Base-by-base conservation (phyloP, 2,888 invertebrate genomes). In the Tenodera sinensis region DNA sequence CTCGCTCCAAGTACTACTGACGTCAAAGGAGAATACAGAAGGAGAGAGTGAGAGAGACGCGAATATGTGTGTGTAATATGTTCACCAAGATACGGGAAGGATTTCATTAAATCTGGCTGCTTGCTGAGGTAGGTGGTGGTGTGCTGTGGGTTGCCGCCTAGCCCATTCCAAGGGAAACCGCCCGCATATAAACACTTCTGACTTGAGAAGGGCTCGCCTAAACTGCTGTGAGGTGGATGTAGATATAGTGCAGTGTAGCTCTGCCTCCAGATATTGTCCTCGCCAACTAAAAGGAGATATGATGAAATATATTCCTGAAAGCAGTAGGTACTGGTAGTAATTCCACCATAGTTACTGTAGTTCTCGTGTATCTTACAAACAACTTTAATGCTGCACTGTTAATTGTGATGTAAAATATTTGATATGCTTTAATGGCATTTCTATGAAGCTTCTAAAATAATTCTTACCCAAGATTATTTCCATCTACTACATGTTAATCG, bases 131-230 rank as follows among this genome's bases (percentile, higher is more conserved):
- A 71, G 54, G 54, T 71, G 54, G 54, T 71, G 85, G 85, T 85
- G 85, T 85, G 85, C 85, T 85, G 85, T n/a, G 85, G 85, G 85
- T 85, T 85, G 85, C 85, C 85, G 85, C 85, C 85, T 85, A 85
- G 85, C 85, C 85, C 85, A 85, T 85, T 85, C 85, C 85, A 85
- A 47, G 85, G 85, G 85, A 85, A 85, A 85, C 85, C 85, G 30
- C 85, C 85, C 85, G 27, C 85, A 42, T 30, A 85, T 85, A 85
- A 85, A 85, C 85, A 85, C 85, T 28, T 9, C 54, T 71, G 54
- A 71, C 54, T 71, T 71, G 54, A 71, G 54, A 71, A 71, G 54
- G 54, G 54, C 54, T 71, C 54, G 54, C 20, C 54, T 71, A 71
- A 71, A 71, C 54, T 71, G 54, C 54, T 25, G 54, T 71, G 54